Evolutionary conservation across 2,797 vertebrate species (phyloP).

Genomic region (Anableps anableps): DNA sequence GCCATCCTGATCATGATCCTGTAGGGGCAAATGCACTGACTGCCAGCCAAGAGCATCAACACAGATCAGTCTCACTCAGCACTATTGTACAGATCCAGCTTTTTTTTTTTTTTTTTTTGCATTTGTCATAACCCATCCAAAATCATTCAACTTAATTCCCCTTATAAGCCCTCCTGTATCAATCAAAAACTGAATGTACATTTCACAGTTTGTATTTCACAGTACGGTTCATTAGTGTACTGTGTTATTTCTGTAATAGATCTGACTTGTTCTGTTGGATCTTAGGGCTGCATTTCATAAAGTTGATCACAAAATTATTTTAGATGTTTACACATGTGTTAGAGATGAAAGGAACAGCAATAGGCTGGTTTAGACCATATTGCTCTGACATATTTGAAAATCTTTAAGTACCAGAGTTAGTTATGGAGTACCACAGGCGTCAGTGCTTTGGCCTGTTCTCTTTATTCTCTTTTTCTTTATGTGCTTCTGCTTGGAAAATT

Average conservation of each 20-base stretch:
- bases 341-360: background rate
- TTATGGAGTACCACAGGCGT: background rate
- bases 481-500: background rate
- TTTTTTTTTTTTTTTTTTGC: slow-evolving; percentile 47
- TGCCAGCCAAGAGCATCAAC: slow-evolving; percentile 76
- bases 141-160: slow-evolving; percentile 8
- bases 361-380: background rate
- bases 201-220: background rate
- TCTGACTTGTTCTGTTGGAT: background rate
- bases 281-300: background rate
- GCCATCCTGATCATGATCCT: slow-evolving; percentile 69
- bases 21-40: slow-evolving; percentile 64
- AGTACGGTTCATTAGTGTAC: background rate
- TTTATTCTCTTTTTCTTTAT: background rate
- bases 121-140: slow-evolving; percentile 17
- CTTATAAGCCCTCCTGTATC: background rate
- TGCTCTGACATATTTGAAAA: background rate
- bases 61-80: slow-evolving; percentile 77
- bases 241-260: background rate
- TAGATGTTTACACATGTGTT: background rate
- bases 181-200: background rate
- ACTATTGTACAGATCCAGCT: slow-evolving; percentile 66
- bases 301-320: background rate
- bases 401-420: background rate
- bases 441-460: background rate